Conservation (phyloP, 2,888 invertebrate species). For the Polymixis flavicincta region DNA sequence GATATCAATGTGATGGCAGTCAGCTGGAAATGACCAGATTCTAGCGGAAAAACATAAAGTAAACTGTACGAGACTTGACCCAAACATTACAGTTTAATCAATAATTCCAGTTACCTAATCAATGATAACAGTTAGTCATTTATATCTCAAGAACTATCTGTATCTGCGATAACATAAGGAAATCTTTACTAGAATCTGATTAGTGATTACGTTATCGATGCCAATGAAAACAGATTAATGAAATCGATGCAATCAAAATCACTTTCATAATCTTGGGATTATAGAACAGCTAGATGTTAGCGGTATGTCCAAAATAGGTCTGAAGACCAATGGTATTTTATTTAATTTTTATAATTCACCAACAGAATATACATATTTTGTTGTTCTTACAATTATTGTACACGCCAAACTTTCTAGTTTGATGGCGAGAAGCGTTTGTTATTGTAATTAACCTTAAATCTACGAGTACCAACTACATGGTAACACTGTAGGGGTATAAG, state of each 20-base stretch:
- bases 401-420: too few species aligned
- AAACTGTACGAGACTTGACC: conserved; percentile 1
- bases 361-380: too few species aligned
- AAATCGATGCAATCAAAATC: conserved; percentile 47
- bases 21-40: not conserved
- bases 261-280: conserved; percentile 25
- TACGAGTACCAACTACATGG: too few species aligned
- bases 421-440: too few species aligned
- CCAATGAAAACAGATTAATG: conserved; percentile 38
- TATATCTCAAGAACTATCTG: conserved; percentile 13
- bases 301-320: not conserved
- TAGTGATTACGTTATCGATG: conserved; percentile 30
- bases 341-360: too few species aligned
- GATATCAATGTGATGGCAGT: not conserved
- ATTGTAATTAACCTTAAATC: too few species aligned
- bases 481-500: too few species aligned
- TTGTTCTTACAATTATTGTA: too few species aligned
- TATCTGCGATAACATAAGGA: conserved; percentile 15
- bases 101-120: conserved; percentile 12
- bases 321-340: not conserved
- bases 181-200: conserved; percentile 24
- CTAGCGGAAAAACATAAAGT: not conserved
- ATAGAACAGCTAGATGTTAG: conserved; percentile 2
- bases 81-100: conserved; percentile 23
- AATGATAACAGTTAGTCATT: conserved; percentile 14